These are phyloP conservation scores for Mythimna vitellina DNA, from an alignment of 2,888 invertebrate genomes.

Conservation along the genomic window DNA sequence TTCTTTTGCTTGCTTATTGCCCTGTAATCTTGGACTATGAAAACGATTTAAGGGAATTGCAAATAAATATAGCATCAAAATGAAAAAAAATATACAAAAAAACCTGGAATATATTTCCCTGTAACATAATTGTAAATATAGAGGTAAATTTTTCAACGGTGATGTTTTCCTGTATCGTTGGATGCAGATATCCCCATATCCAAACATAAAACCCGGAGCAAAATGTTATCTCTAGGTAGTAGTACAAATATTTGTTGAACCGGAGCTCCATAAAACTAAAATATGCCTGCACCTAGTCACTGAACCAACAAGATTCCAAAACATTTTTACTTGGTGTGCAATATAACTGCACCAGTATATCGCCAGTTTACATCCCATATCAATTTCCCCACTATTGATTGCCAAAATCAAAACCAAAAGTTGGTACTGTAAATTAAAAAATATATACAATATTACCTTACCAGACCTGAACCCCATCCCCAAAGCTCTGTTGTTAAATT, in stretches of 20 bases:
- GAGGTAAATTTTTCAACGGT: slow-evolving; percentile 16
- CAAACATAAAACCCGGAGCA: slow-evolving; percentile 7
- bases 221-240: slow-evolving; percentile 13
- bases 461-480: not conserved
- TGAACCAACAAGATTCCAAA: not conserved
- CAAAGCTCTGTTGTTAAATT: too few relatives aligned
- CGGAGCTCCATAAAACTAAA: not conserved
- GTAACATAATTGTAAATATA: not conserved
- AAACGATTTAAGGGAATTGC: too few relatives aligned
- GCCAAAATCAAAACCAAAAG: too few relatives aligned
- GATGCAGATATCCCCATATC: slow-evolving; percentile 4
- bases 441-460: too few relatives aligned
- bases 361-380: not conserved
- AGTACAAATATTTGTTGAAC: slow-evolving; percentile 13
- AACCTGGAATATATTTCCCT: not conserved
- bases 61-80: too few relatives aligned
- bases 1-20: not conserved
- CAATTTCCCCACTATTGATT: not conserved
- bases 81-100: too few relatives aligned
- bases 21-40: too few relatives aligned
- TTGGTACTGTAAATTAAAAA: not conserved
- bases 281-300: not conserved
- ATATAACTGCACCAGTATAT: not conserved
- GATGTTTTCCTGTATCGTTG: slow-evolving; percentile 22
- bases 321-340: not conserved